Percentiles rank a stretch among this genome's conserved stretches.
phyloP scores from a whole-genome alignment of 2,113 vertebrate species.

The Festucalex cinctus region DNA sequence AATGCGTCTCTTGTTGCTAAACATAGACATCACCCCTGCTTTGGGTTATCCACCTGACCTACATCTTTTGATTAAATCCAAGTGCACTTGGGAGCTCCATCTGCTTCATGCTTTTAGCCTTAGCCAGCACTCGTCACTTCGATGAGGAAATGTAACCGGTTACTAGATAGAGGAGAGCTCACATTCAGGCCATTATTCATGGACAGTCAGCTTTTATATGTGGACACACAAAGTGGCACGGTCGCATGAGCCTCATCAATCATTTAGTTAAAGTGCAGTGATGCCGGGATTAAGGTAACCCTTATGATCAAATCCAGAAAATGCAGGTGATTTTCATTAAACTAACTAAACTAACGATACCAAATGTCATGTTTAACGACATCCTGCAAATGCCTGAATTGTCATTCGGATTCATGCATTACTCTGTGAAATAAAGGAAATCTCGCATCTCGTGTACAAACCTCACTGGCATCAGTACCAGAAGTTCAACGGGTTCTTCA shows the following conservation, averaged over 20 bases:
- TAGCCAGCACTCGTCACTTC: background rate
- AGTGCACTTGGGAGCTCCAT: conserved; percentile 29
- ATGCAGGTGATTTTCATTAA: too few relatives aligned
- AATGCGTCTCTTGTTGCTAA: conserved; percentile 29
- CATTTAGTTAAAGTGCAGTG: conserved; percentile 22
- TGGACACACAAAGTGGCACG: conserved; percentile 7
- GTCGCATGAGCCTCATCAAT: conserved; percentile 12
- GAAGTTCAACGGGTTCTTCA: background rate
- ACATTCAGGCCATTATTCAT: conserved; percentile 20
- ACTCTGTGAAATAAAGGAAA: background rate
- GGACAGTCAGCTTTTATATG: conserved; percentile 17
- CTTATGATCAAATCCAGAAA: too few relatives aligned
- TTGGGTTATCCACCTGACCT: conserved; percentile 15
- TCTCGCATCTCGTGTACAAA: background rate
- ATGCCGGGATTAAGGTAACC: conserved; percentile 25
- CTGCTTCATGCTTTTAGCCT: conserved; percentile 21
- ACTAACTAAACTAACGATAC: too few relatives aligned
- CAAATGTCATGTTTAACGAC: background rate
- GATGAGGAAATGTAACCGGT: background rate
- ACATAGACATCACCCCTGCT: conserved; percentile 34
- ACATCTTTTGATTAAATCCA: conserved; percentile 27
- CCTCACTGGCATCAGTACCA: background rate
- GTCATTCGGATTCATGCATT: background rate
- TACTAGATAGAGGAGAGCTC: conserved; percentile 15
- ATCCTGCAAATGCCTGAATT: background rate